These are phyloP conservation scores for Todus mexicanus DNA, from an alignment of 2,797 vertebrate species.

Conservation along the genomic window DNA sequence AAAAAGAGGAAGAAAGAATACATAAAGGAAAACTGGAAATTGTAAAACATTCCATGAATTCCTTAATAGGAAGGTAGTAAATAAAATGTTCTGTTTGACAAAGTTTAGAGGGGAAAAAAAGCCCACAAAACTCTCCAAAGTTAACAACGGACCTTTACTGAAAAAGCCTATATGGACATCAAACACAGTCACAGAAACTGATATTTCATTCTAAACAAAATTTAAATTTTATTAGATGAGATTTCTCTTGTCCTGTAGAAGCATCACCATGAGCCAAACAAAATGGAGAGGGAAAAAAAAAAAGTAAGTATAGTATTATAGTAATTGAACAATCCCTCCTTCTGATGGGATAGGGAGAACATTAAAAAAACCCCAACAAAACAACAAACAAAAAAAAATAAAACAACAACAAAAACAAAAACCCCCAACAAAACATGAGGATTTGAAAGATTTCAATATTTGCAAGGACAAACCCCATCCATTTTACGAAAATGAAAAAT, in stretches of 20 bases:
- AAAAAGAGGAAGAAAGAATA: background rate
- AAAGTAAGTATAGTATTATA: background rate
- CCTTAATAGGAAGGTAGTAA: background rate
- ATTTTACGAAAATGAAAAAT: background rate
- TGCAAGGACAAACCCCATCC: background rate
- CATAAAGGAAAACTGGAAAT: background rate
- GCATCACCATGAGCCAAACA: background rate
- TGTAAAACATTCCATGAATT: background rate
- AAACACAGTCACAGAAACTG: background rate
- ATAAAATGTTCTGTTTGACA: background rate
- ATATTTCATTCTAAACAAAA: background rate
- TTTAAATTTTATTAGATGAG: background rate
- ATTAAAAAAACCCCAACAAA: too few species aligned
- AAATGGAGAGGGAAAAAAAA: background rate
- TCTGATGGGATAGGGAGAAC: background rate
- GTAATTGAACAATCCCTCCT: background rate
- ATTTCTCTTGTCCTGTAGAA: background rate
- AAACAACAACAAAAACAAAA: too few species aligned
- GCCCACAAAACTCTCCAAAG: background rate
- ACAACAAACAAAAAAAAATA: too few species aligned
- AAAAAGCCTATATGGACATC: background rate
- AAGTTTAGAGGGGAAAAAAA: background rate
- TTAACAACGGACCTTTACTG: background rate
- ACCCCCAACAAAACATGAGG: too few species aligned
- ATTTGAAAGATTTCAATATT: background rate